phyloP scores from a whole-genome alignment of 1,140 invertebrate species.

The Mycetomoellerius zeteki region DNA sequence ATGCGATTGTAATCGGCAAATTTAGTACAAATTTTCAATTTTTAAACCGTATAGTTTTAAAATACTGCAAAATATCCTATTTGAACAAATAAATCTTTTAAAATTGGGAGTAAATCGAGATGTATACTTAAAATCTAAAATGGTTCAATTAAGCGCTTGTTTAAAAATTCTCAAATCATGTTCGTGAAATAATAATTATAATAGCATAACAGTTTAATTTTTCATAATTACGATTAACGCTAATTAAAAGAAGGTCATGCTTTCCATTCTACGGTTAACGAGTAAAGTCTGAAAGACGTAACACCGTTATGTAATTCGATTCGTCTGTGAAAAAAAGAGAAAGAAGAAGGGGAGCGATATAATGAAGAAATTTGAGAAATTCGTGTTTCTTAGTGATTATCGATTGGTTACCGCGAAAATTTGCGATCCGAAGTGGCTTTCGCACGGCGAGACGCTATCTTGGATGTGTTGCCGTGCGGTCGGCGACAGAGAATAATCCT shows the following conservation, averaged over 20 bases:
- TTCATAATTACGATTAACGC: background rate
- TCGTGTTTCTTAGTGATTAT: slow-evolving; percentile 55
- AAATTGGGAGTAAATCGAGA: background rate
- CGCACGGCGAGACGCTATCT: background rate
- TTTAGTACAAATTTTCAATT: too few relatives aligned
- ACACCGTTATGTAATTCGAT: slow-evolving; percentile 24
- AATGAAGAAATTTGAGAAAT: slow-evolving; percentile 46
- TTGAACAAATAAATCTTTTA: background rate
- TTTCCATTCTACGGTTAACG: slow-evolving; percentile 4
- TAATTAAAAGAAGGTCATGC: background rate
- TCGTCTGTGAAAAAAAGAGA: slow-evolving; percentile 7
- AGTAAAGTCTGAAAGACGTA: background rate
- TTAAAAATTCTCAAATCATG: background rate
- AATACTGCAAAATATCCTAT: too few relatives aligned
- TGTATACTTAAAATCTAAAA: background rate
- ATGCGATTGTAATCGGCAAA: too few relatives aligned
- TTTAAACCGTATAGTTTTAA: too few relatives aligned
- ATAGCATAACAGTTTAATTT: background rate
- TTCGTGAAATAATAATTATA: background rate
- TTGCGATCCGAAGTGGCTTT: slow-evolving; percentile 14
- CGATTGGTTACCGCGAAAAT: slow-evolving; percentile 3
- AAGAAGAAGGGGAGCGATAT: background rate
- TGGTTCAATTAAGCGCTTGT: background rate
- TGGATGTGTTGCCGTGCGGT: background rate
- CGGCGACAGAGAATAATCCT: slow-evolving; percentile 18